phyloP scores from a whole-genome alignment of 2,113 vertebrate species.

The Terrapene triunguis region DNA sequence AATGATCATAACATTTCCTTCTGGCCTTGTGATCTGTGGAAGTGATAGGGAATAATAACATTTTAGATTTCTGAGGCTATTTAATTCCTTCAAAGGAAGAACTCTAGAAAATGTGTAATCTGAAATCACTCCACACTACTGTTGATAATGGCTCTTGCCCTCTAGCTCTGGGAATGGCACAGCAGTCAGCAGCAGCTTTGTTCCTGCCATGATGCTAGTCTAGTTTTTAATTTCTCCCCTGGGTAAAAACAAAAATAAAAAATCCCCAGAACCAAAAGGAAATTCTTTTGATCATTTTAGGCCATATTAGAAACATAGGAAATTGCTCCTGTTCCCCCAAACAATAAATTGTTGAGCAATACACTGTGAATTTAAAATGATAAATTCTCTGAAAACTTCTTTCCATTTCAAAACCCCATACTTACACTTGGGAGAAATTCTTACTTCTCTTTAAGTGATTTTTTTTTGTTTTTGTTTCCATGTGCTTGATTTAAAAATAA shows the following conservation, averaged over 20 bases:
- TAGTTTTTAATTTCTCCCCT: background rate
- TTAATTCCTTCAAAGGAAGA: background rate
- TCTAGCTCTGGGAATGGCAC: background rate
- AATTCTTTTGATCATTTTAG: constrained; percentile 1
- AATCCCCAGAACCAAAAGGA: background rate
- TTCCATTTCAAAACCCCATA: background rate
- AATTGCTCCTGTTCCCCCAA: background rate
- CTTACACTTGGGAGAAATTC: background rate
- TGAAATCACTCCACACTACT: background rate
- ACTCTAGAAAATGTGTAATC: background rate
- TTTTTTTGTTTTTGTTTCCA: background rate
- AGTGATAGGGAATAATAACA: background rate
- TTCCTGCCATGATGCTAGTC: background rate
- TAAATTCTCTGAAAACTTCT: background rate
- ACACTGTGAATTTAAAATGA: background rate
- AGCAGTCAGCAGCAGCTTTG: background rate
- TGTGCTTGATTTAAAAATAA: background rate
- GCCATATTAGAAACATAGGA: background rate
- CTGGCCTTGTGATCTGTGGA: background rate
- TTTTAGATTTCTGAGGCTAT: background rate
- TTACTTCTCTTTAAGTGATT: background rate
- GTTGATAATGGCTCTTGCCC: background rate
- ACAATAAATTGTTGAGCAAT: background rate
- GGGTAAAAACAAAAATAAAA: background rate
- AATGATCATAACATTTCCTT: background rate